Base-by-base conservation (phyloP, 2,113 vertebrate genomes). In the Pelobates fuscus region DNA sequence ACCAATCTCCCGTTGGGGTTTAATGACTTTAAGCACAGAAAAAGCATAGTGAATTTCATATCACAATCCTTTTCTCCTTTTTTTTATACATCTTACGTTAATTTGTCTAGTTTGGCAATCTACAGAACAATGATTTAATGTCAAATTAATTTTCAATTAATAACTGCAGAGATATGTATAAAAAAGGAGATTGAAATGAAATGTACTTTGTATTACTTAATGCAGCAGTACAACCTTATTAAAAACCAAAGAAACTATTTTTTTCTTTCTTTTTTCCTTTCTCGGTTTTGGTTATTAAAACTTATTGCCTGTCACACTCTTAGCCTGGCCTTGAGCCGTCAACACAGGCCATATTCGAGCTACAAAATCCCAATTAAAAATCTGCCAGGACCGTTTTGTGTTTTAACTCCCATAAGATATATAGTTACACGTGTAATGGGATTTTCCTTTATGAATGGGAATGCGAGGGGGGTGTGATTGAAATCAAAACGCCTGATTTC, bases 331-430 rank as follows among this genome's bases (percentile, higher is more conserved):
- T 59, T 43, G 29, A 70, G 43, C 30, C 57, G 29, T 58, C 67
- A 27, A 68, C 66, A 68, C 46, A 37, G 55, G 49, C 27, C 5
- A 18, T 23, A 68, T 32, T 55, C 55, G 27, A 21, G 12, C 27
- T 57, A 55, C 66, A 43, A 25, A 59, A 59, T 30, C 32, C 54
- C 54, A 70, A 70, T 70, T 59, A 70, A 58, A 59, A 54, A 68
- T 68, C 44, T 68, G 66, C 66, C 66, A 67, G 43, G 6, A 8
- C 8, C 18, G 18, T 41, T 68, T 68, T 58, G 37, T 55, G 66
- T 55, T 68, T 49, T 27, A 27, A 24, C 49, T 17, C 55, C 29
- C 24, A 21, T 23, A 58, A 68, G 55, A 70, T 70, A 18, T 70
- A 59, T 54, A 25, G 23, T 26, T 25, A 37, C 24, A 18, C 30